These are phyloP conservation scores for Accipiter cooperii DNA, from an alignment of 2,113 vertebrate genomes.

Conservation along the genomic window DNA sequence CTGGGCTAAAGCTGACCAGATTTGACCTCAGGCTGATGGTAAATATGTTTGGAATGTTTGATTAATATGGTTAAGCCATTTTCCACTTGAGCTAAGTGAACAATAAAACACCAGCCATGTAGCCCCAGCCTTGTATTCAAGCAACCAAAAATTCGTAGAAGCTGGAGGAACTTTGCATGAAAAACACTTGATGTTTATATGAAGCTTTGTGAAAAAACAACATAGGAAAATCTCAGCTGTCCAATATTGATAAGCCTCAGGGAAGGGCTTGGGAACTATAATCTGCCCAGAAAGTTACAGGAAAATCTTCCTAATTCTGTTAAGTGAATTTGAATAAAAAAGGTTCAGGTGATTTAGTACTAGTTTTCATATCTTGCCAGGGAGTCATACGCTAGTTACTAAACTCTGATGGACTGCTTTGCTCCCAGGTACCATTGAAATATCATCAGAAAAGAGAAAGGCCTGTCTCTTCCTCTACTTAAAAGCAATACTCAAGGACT, in stretches of 20 bases:
- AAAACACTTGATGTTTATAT: constrained; percentile 40
- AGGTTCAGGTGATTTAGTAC: background rate
- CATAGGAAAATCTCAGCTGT: background rate
- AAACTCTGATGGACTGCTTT: background rate
- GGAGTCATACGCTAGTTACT: background rate
- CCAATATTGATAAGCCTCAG: background rate
- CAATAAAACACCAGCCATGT: constrained; percentile 11
- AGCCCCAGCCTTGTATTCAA: background rate
- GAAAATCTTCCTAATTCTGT: background rate
- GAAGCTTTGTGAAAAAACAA: constrained; percentile 10
- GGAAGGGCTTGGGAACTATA: background rate
- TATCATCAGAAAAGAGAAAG: background rate
- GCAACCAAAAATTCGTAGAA: background rate
- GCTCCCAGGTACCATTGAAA: background rate
- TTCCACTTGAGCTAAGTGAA: constrained; percentile 26
- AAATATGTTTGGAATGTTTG: constrained; percentile 57
- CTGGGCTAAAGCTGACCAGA: constrained; percentile 24
- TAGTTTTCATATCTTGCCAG: background rate
- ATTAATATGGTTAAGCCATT: constrained; percentile 44
- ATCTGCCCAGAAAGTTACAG: background rate
- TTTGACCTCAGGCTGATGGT: constrained; percentile 2
- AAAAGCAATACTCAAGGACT: background rate
- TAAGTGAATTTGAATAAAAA: background rate
- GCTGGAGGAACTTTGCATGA: background rate
- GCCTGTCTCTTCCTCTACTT: background rate